Conservation (phyloP, 2,797 vertebrate genomes). For the Platyrinchus mystaceus region DNA sequence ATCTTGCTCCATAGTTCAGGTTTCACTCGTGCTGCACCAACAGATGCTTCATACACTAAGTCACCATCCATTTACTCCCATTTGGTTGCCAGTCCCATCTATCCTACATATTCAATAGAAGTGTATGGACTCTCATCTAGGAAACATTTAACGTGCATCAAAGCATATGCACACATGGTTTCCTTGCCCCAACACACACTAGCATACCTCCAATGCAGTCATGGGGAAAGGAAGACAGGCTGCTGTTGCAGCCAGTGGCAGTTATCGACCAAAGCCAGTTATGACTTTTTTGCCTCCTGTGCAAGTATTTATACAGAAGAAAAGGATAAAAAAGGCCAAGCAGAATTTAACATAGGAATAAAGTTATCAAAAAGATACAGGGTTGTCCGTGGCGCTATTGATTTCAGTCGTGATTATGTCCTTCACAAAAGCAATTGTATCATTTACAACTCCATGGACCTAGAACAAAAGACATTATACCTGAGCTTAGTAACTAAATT, state of each 20-base stretch:
- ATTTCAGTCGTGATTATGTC: conserved; percentile 94
- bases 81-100: not conserved
- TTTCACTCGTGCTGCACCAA: not conserved
- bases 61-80: not conserved
- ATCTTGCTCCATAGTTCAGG: not conserved
- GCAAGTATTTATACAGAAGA: not conserved
- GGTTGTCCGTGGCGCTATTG: conserved; percentile 98
- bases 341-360: not conserved
- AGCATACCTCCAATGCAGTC: not conserved
- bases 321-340: not conserved
- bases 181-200: not conserved
- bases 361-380: conserved; percentile 86
- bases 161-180: not conserved
- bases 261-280: not conserved
- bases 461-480: conserved; percentile 63
- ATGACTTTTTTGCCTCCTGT: not conserved
- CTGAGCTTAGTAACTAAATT: not conserved
- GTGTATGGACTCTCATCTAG: not conserved
- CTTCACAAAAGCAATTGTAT: conserved; percentile 94
- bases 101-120: not conserved
- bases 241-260: not conserved
- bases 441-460: conserved; percentile 93
- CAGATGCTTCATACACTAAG: not conserved
- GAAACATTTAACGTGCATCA: not conserved
- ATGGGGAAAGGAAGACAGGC: not conserved